These are phyloP conservation scores for Carollia perspicillata DNA, from an alignment of 2,113 vertebrate species.

Conservation along the genomic window DNA sequence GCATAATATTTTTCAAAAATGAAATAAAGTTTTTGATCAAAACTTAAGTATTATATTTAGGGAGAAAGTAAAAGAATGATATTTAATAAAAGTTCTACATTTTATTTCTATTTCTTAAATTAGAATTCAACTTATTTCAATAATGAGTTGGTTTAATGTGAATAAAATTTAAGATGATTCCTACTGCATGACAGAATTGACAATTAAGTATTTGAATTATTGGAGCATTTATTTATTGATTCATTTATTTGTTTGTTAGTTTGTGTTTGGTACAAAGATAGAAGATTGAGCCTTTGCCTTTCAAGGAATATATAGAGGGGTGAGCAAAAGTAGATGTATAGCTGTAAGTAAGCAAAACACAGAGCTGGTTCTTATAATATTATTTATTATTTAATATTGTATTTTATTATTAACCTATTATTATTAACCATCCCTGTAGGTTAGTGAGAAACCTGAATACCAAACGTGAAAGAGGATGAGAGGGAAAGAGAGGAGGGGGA, in stretches of 20 bases:
- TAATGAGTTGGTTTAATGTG: neutral
- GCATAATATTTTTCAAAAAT: neutral
- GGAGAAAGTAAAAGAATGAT: neutral
- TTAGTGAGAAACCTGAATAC: neutral
- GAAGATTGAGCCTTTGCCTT: neutral
- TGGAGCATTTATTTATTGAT: neutral
- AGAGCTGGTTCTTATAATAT: neutral
- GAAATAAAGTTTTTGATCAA: neutral
- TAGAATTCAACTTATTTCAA: neutral
- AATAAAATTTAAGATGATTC: neutral
- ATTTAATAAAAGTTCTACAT: neutral
- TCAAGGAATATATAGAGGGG: neutral
- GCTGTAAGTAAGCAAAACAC: neutral
- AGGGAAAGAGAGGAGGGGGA: no score
- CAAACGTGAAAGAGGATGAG: neutral
- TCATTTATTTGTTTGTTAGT: neutral
- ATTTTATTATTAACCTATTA: neutral
- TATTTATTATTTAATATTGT: neutral
- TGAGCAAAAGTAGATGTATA: neutral
- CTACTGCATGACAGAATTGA: neutral
- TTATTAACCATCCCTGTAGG: neutral
- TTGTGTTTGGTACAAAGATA: neutral
- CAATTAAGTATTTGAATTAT: neutral
- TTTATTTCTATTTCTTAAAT: neutral
- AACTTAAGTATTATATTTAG: neutral